Base-by-base conservation (phyloP, 2,113 vertebrate species). In the Passer montanus region DNA sequence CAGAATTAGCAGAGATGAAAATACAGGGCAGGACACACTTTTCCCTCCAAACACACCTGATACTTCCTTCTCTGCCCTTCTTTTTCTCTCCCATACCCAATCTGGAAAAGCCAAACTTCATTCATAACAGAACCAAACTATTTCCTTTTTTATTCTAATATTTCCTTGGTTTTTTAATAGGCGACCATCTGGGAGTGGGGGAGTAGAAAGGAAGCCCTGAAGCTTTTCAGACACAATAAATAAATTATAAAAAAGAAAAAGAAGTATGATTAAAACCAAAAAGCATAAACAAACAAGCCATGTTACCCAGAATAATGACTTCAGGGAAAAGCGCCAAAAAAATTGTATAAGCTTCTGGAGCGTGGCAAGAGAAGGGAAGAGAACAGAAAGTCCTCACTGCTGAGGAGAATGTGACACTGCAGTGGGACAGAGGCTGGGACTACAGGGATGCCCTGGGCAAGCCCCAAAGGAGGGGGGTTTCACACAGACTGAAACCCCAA, bases 21-120 rank as follows among this genome's bases (percentile, higher is more conserved):
- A 98, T 93, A 96, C 69, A 82, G 1, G 5, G 24, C 26, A 22
- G 27, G 90, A 56, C 96, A 93, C 94, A 26, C 89, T 97, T 97
- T 97, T 97, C 78, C 96, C 85, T 96, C 84, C 78, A 95, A 94
- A 96, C 97, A 98, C 98, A 98, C 98, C 98, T 98, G 98, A 98
- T 96, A 97, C 97, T 93, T 97, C 95, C 85, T 74, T 93, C 94
- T 79, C 35, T 11, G 12, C 31, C 20, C 4, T 9, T 80, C 12
- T 75, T 81, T 73, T 55, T 37, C 23, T 37, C 55, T 63, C 41
- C 43, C 35, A 75, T 22, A 30, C 13, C 55, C 13, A 15, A 19
- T 50, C 47, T 56, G 28, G 49, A 68, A 75, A 81, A 81, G 16
- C 35, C 35, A 69, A 69, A 69, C 43, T 81, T 87, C 55, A 87